Evolutionary conservation across 2,797 vertebrate species (phyloP).

Genomic region (Bradypodion pumilum): DNA sequence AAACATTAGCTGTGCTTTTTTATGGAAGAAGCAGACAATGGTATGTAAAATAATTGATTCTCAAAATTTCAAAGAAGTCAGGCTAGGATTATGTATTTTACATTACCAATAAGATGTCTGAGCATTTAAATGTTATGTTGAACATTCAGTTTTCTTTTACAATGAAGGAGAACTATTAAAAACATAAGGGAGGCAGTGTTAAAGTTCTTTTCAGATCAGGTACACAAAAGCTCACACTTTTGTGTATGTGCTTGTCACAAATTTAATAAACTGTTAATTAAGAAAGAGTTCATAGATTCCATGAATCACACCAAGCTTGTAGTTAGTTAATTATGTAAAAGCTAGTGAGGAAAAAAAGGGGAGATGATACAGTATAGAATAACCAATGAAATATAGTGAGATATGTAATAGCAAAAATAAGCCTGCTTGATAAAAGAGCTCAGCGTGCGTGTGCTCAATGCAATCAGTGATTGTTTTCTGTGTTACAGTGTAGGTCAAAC

Average conservation of each 20-base stretch:
- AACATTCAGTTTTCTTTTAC: background rate
- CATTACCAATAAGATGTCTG: background rate
- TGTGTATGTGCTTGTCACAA: background rate
- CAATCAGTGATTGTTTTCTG: background rate
- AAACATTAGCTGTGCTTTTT: background rate
- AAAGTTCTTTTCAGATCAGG: background rate
- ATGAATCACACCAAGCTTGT: background rate
- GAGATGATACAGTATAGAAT: background rate
- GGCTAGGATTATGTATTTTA: background rate
- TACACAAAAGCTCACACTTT: background rate
- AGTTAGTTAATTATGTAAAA: background rate
- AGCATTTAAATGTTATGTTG: background rate
- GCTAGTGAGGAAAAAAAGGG: background rate
- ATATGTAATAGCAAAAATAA: background rate
- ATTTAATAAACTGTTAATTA: background rate
- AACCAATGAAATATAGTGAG: no score
- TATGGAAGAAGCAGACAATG: background rate
- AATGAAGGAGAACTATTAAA: background rate
- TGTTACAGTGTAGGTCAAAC: background rate
- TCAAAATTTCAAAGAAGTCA: background rate
- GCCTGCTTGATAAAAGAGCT: background rate
- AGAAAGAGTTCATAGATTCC: background rate
- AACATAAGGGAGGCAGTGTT: background rate
- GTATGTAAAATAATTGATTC: background rate
- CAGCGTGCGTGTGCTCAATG: background rate